Evolutionary conservation across 2,888 invertebrate species (phyloP).

Genomic region (Phortica magna): DNA sequence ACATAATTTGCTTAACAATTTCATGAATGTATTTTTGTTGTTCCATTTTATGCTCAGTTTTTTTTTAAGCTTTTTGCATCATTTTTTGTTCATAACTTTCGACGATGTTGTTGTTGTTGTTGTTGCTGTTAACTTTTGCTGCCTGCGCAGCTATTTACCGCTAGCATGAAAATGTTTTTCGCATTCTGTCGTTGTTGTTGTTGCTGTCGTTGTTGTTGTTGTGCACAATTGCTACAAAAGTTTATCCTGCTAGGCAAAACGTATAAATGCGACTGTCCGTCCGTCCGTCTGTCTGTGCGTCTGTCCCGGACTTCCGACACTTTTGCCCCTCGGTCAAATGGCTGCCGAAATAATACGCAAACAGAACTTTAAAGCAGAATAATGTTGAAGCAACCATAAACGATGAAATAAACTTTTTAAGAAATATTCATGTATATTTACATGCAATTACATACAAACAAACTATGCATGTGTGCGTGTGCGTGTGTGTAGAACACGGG

Average conservation of each 20-base stretch:
- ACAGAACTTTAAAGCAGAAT: neutral
- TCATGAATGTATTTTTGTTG: constrained; percentile 13
- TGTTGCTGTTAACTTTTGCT: constrained; percentile 13
- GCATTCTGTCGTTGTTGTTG: neutral
- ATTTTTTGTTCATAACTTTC: neutral
- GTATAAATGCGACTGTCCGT: neutral
- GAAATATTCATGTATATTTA: neutral
- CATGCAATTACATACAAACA: neutral
- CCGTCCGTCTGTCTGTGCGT: constrained; percentile 50
- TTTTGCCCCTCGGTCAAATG: constrained; percentile 68
- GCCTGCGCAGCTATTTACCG: neutral
- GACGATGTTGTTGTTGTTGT: neutral
- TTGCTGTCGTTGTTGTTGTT: neutral
- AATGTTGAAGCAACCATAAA: constrained; percentile 19
- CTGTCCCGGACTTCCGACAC: constrained; percentile 60
- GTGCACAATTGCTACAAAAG: constrained; percentile 1
- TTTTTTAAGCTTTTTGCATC: neutral
- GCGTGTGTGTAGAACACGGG: too few relatives aligned
- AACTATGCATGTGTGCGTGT: too few relatives aligned
- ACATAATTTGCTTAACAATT: constrained; percentile 25
- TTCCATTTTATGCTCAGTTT: neutral
- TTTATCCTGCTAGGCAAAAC: constrained; percentile 10
- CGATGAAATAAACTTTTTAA: constrained; percentile 19
- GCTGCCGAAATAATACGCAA: constrained; percentile 58
- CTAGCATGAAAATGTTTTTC: constrained; percentile 6